Percentiles rank a stretch among this genome's conserved stretches.
phyloP scores from a whole-genome alignment of 2,113 vertebrate genomes.

The Platysternon megacephalum region DNA sequence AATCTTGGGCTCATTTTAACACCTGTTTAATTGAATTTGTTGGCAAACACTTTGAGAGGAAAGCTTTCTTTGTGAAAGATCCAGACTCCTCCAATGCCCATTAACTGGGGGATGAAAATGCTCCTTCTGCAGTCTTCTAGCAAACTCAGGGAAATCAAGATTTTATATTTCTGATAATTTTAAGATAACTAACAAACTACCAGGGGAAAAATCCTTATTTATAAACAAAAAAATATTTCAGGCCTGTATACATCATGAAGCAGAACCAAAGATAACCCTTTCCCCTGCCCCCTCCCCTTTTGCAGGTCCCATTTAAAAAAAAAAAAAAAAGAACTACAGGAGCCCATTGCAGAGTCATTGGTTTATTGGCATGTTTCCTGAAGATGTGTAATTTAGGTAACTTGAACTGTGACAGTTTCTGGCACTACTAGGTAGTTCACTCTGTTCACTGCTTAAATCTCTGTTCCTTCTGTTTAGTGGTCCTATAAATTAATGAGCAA shows the following conservation, averaged over 20 bases:
- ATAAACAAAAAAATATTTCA: neutral
- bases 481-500: neutral
- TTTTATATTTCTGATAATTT: neutral
- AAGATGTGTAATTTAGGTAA: neutral
- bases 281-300: neutral
- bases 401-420: neutral
- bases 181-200: neutral
- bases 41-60: neutral
- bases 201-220: neutral
- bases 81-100: neutral
- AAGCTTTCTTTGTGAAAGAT: neutral
- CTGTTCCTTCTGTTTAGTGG: neutral
- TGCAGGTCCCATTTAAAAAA: neutral
- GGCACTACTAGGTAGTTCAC: neutral
- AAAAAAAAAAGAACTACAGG: neutral
- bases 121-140: neutral
- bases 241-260: neutral
- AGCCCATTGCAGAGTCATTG: neutral
- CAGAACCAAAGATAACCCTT: neutral
- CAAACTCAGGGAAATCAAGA: neutral
- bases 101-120: neutral
- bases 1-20: neutral
- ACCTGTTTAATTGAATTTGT: neutral
- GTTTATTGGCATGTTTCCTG: neutral
- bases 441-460: fast-evolving